Conservation (phyloP, 2,113 vertebrate species). For the Stomatorhinus ivindoensis region DNA sequence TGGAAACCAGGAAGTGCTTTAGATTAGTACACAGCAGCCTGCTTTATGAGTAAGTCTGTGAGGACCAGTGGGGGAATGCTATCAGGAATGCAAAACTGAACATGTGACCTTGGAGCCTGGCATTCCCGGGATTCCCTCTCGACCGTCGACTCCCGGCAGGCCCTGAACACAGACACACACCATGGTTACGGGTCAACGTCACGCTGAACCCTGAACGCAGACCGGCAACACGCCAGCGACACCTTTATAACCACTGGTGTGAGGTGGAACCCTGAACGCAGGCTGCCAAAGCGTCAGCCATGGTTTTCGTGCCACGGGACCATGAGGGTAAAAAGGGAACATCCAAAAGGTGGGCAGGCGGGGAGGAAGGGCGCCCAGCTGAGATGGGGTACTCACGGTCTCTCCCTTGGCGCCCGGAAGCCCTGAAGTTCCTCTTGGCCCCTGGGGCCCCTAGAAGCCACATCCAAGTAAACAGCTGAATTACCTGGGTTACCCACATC, state of each 20-base stretch:
- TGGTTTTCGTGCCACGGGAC: not conserved
- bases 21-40: not conserved
- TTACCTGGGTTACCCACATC: not conserved
- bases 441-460: conserved; percentile 69
- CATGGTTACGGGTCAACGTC: not conserved
- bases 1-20: conserved; percentile 8
- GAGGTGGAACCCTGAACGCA: not conserved
- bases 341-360: not conserved
- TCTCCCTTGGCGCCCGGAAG: conserved; percentile 89
- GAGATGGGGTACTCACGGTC: conserved; percentile 61
- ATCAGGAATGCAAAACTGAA: not conserved
- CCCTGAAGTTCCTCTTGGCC: conserved; percentile 82
- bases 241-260: too few species aligned
- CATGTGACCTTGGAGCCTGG: conserved; percentile 80
- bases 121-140: conserved; percentile 91
- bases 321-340: not conserved
- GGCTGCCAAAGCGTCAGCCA: not conserved
- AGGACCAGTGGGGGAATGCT: too few species aligned
- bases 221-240: too few species aligned
- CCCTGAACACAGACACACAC: conserved; percentile 57
- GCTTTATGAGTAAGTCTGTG: not conserved
- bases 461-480: not conserved
- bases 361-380: not conserved
- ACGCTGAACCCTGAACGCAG: not conserved
- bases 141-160: conserved; percentile 81